A percentile compares a stretch with the other conserved stretches of the same genome.
Evolutionary conservation across 2,888 invertebrate species (phyloP).

Genomic region (Microplitis manilae): DNA sequence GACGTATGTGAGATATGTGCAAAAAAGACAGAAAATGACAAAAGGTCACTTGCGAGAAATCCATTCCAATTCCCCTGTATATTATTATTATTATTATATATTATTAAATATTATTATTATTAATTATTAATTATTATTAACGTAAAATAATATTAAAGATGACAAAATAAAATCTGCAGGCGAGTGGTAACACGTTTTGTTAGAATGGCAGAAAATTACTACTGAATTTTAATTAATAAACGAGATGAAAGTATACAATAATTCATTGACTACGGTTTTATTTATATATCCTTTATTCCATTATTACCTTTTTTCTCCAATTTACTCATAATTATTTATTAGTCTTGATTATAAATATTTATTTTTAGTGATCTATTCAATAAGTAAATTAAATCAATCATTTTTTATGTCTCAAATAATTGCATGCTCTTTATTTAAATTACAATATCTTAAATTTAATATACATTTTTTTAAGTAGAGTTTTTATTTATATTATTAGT

Average conservation of each 20-base stretch:
- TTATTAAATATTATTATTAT: constrained; percentile 64
- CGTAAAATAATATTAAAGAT: constrained; percentile 57
- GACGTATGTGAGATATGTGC: constrained; percentile 40
- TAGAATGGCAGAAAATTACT: constrained; percentile 71
- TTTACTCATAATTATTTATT: background rate
- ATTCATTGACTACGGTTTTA: constrained; percentile 52
- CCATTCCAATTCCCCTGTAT: constrained; percentile 57
- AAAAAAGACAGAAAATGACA: constrained; percentile 42
- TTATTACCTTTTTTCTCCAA: background rate
- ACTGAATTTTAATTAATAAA: constrained; percentile 72
- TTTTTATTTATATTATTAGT: background rate
- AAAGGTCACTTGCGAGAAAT: constrained; percentile 41
- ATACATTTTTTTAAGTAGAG: background rate
- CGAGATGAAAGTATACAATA: constrained; percentile 72
- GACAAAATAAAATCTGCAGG: constrained; percentile 57
- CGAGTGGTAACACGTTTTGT: constrained; percentile 69
- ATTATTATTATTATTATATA: constrained; percentile 33
- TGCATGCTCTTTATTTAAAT: background rate
- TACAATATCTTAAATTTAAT: no score
- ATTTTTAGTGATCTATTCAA: background rate
- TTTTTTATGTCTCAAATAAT: background rate
- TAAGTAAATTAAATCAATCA: background rate
- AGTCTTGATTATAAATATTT: background rate
- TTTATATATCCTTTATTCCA: constrained; percentile 42
- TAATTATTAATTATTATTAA: constrained; percentile 70